Evolutionary conservation across 35 echinoderm and acorn worm species (phyloP).

Genomic region (Patiria miniata): DNA sequence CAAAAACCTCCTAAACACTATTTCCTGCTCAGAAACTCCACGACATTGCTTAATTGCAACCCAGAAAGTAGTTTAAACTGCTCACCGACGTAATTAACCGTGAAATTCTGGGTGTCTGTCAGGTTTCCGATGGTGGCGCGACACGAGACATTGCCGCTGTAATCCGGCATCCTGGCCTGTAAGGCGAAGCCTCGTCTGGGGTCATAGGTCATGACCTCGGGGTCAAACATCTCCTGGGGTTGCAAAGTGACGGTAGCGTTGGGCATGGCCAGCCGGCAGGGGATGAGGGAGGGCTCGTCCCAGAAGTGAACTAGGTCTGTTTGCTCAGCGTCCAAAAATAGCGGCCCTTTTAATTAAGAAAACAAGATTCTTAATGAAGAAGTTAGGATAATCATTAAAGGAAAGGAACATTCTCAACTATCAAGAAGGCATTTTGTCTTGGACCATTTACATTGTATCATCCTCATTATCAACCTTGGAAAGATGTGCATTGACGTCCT

Average conservation of each 20-base stretch:
- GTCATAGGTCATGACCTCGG: not conserved
- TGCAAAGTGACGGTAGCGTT: not conserved
- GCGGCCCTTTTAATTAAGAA: not conserved
- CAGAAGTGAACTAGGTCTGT: not conserved
- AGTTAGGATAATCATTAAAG: not conserved
- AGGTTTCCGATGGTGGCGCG: not conserved
- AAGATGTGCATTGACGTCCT: not conserved
- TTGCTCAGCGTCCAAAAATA: not conserved
- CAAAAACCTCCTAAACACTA: no score
- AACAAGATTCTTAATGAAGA: not conserved
- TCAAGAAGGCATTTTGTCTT: not conserved
- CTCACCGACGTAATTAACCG: not conserved
- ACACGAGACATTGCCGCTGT: conserved; percentile 5
- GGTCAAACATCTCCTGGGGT: not conserved
- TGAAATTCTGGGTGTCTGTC: not conserved
- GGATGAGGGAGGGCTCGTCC: not conserved
- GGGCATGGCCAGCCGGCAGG: not conserved
- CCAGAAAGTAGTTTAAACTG: no score
- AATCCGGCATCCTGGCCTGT: not conserved
- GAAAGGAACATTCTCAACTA: not conserved
- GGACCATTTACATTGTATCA: not conserved
- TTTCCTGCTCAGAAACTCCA: no score
- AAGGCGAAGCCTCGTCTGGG: not conserved
- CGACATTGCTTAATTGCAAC: no score
- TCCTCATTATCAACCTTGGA: not conserved